Conservation (phyloP, 2,797 vertebrate species). For the Poeciliopsis turneri region DNA sequence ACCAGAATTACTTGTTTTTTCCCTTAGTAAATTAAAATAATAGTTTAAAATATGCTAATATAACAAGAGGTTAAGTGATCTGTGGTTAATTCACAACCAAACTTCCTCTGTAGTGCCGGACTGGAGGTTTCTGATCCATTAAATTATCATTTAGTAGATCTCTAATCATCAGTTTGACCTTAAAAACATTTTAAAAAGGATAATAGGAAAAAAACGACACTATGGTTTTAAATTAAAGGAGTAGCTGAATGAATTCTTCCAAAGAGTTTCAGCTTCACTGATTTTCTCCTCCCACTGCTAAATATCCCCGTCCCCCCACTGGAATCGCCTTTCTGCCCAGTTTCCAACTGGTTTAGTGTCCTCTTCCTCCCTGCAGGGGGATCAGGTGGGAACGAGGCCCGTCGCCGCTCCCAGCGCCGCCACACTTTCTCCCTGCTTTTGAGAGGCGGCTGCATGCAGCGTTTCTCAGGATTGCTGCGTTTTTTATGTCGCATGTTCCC, state of each 20-base stretch:
- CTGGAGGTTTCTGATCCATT: neutral
- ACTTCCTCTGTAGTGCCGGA: neutral
- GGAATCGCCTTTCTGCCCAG: neutral
- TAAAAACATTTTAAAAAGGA: neutral
- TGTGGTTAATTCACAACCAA: neutral
- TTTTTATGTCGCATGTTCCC: constrained; percentile 1
- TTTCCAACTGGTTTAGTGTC: constrained; percentile 48
- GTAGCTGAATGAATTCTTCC: neutral
- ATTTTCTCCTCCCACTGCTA: neutral
- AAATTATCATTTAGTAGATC: neutral
- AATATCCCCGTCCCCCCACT: neutral
- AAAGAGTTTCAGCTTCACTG: constrained; percentile 1
- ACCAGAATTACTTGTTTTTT: neutral
- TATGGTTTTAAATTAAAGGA: neutral
- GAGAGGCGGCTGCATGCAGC: neutral
- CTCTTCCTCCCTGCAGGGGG: constrained; percentile 53
- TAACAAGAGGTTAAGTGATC: neutral
- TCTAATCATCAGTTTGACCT: neutral
- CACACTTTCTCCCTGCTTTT: neutral
- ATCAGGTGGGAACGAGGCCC: constrained; percentile 50
- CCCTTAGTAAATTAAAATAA: neutral
- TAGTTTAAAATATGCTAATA: neutral
- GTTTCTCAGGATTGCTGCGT: neutral
- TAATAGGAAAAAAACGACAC: neutral
- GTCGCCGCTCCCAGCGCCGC: constrained; percentile 27